A percentile compares a stretch with the other conserved stretches of the same genome.
phyloP scores from a whole-genome alignment of 2,888 invertebrate species.

The Acrobasis suavella region DNA sequence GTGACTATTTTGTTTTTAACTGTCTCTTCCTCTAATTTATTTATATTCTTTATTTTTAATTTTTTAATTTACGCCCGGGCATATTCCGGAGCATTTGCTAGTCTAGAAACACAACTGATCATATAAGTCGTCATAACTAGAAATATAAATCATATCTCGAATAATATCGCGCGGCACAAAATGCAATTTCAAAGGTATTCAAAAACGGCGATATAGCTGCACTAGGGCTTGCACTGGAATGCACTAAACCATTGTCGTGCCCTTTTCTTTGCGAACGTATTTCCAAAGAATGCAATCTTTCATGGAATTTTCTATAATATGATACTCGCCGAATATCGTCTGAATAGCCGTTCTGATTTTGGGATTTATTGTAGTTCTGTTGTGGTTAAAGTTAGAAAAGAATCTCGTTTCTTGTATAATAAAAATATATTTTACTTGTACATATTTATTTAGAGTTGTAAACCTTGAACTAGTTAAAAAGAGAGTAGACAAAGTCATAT shows the following conservation, averaged over 20 bases:
- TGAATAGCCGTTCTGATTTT: slow-evolving; percentile 4
- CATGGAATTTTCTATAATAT: slow-evolving; percentile 45
- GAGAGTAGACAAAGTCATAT: too few relatives aligned
- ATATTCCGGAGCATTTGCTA: too few relatives aligned
- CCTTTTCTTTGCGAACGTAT: slow-evolving; percentile 48
- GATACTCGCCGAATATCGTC: slow-evolving; percentile 7
- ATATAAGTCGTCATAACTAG: slow-evolving; percentile 13
- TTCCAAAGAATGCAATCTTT: slow-evolving; percentile 55
- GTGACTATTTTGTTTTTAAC: too few relatives aligned
- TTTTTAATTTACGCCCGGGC: too few relatives aligned
- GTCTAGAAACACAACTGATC: too few relatives aligned
- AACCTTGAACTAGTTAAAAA: too few relatives aligned
- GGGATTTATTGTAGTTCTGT: slow-evolving; percentile 3
- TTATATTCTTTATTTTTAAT: too few relatives aligned
- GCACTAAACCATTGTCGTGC: slow-evolving; percentile 38
- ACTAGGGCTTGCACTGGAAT: slow-evolving; percentile 33
- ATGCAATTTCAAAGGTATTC: slow-evolving; percentile 56
- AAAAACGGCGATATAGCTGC: slow-evolving; percentile 46
- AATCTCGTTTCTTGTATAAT: neutral
- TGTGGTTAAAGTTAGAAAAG: neutral
- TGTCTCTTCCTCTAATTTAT: too few relatives aligned
- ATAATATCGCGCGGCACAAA: slow-evolving; percentile 47
- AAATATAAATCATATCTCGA: slow-evolving; percentile 52
- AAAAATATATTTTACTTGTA: too few relatives aligned
- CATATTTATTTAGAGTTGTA: too few relatives aligned